Evolutionary conservation across 2,888 invertebrate genomes (phyloP).

Genomic region (Spodoptera picta): DNA sequence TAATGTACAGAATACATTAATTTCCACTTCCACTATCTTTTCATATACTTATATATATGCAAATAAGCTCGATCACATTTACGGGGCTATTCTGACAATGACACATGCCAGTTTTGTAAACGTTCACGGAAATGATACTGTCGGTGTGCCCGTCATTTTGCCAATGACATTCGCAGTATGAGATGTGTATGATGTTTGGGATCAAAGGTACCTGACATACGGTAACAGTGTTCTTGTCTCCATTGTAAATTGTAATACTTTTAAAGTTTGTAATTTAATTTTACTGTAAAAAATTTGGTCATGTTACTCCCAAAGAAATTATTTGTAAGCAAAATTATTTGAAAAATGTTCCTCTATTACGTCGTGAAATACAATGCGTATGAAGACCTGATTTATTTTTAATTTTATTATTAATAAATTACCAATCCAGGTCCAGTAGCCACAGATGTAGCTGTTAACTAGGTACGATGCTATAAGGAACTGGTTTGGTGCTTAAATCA

Average conservation of each 20-base stretch:
- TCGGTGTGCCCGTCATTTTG: background rate
- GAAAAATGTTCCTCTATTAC: slow-evolving; percentile 8
- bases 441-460: no score
- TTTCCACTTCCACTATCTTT: no score
- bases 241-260: no score
- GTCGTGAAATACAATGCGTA: slow-evolving; percentile 17
- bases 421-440: no score
- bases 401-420: no score
- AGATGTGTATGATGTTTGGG: no score
- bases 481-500: background rate
- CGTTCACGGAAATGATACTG: background rate
- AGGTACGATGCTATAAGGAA: no score
- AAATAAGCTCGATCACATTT: background rate
- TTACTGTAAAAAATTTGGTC: slow-evolving; percentile 16
- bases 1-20: no score
- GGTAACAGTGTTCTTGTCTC: no score
- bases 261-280: no score
- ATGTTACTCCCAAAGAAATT: slow-evolving; percentile 12
- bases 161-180: background rate
- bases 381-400: slow-evolving; percentile 6
- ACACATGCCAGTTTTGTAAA: background rate
- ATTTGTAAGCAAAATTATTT: background rate
- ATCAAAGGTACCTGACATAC: no score
- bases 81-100: background rate
- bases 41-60: background rate